phyloP scores from a whole-genome alignment of 2,113 vertebrate genomes.

The Arvicanthis niloticus region DNA sequence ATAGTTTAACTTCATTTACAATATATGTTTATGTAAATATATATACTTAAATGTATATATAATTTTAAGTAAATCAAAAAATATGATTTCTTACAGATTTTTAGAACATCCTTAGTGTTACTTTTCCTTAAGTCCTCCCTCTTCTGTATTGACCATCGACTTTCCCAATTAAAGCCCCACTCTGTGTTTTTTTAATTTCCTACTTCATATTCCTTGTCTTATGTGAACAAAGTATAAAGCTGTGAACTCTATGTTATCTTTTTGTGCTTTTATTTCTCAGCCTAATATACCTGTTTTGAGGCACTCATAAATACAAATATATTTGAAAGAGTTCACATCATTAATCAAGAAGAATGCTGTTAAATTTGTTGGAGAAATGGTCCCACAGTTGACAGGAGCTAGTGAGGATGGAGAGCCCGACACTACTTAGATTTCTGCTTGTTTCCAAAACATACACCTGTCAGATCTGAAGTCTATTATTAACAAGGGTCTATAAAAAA shows the following conservation, averaged over 20 bases:
- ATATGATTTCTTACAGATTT: neutral
- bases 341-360: neutral
- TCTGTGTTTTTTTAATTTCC: neutral
- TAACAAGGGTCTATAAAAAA: conserved; percentile 60
- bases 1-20: neutral
- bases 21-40: neutral
- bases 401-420: neutral
- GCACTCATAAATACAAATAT: neutral
- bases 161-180: neutral
- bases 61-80: neutral
- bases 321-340: neutral
- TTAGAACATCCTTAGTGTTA: neutral
- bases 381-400: neutral
- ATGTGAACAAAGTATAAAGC: neutral
- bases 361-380: conserved; percentile 36
- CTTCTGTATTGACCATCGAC: neutral
- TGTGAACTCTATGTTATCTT: neutral
- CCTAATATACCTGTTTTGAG: neutral
- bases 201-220: neutral
- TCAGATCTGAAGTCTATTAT: conserved; percentile 43
- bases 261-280: neutral
- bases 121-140: no score
- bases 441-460: neutral
- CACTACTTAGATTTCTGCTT: neutral
- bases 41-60: no score